Percentiles rank a stretch among this genome's conserved stretches.
Evolutionary conservation across 2,797 vertebrate species (phyloP).

Genomic region (Melanogrammus aeglefinus): DNA sequence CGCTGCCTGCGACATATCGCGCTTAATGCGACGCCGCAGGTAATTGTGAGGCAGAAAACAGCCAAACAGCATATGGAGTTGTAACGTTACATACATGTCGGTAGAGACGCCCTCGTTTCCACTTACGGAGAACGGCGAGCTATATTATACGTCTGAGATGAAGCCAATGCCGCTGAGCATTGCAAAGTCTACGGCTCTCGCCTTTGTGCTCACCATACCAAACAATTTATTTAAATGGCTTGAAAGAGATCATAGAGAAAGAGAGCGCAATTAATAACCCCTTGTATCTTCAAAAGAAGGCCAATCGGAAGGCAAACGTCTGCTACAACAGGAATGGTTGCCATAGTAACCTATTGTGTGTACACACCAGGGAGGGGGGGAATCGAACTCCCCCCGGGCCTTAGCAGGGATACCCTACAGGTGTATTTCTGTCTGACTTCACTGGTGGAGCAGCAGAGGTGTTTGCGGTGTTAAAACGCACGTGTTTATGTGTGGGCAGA

Average conservation of each 20-base stretch:
- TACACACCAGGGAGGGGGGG: background rate
- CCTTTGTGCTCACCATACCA: background rate
- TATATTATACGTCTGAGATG: no score
- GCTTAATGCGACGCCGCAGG: constrained; percentile 39
- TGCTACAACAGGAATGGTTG: background rate
- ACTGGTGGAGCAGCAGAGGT: background rate
- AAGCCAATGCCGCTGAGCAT: no score
- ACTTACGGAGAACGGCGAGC: no score
- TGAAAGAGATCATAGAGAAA: background rate
- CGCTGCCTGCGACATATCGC: constrained; percentile 55
- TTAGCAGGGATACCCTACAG: background rate
- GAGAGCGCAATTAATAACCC: no score
- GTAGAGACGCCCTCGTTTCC: background rate
- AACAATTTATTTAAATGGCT: background rate
- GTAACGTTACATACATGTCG: constrained; percentile 42
- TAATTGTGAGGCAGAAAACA: constrained; percentile 45
- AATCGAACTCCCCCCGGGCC: background rate
- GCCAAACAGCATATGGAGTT: constrained; percentile 47
- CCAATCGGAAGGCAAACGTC: background rate
- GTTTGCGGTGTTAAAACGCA: background rate
- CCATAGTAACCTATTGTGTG: background rate
- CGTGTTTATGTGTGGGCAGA: background rate
- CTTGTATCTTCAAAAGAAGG: background rate
- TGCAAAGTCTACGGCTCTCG: background rate
- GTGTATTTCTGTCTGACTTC: background rate